Percentiles rank a stretch among this genome's conserved stretches.
Conservation (phyloP, 1,140 invertebrate genomes). For the Leptinotarsa texana region DNA sequence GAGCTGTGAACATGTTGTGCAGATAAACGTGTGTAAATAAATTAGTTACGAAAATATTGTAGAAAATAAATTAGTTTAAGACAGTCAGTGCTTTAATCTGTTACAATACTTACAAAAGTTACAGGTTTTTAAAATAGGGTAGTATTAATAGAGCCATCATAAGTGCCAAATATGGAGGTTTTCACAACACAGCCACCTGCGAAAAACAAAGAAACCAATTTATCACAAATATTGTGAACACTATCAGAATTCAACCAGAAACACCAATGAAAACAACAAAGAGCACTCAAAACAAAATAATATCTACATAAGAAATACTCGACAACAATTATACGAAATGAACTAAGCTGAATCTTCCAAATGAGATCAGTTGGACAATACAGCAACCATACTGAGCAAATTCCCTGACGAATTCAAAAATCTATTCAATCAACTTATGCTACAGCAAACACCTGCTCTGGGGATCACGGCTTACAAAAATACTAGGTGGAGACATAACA, state of each 20-base stretch:
- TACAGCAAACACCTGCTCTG: neutral
- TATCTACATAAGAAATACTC: no score
- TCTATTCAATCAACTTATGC: neutral
- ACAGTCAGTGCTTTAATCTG: no score
- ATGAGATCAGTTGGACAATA: neutral
- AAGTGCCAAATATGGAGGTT: no score
- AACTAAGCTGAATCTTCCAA: no score
- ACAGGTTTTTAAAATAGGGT: neutral
- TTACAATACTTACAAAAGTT: neutral
- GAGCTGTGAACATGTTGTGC: no score
- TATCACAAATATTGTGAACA: neutral
- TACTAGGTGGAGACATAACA: neutral
- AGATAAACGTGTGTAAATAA: no score
- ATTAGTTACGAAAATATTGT: no score
- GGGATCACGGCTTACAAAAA: neutral
- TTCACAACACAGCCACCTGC: no score
- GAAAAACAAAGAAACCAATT: neutral
- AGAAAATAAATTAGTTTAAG: no score
- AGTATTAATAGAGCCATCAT: neutral
- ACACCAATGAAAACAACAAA: neutral
- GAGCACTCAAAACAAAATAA: neutral
- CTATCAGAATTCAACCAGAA: neutral
- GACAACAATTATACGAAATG: no score
- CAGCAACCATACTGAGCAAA: neutral
- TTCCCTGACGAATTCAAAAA: neutral